Evolutionary conservation across 2,888 invertebrate genomes (phyloP).

Genomic region (Onthophagus sagittarius): DNA sequence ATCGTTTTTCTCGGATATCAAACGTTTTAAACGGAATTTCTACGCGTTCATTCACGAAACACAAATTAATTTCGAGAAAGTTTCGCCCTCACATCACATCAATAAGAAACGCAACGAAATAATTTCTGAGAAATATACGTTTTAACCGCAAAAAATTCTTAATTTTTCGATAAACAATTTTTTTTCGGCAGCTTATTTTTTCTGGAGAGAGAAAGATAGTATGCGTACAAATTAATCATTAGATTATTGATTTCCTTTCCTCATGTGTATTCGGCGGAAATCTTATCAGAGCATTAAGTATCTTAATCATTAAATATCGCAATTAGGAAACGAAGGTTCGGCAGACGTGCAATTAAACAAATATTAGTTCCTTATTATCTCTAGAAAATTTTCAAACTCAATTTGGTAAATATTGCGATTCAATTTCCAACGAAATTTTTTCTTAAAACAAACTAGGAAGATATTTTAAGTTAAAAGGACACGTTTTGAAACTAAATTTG

Average conservation of each 20-base stretch:
- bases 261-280: no score
- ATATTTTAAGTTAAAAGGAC: neutral
- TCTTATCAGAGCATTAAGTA: neutral
- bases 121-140: neutral
- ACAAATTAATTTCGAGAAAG: neutral
- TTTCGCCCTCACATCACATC: neutral
- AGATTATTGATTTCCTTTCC: no score
- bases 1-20: neutral
- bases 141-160: neutral
- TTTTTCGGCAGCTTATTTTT: no score
- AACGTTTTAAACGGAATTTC: neutral
- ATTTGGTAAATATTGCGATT: neutral
- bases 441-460: neutral
- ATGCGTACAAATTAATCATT: no score
- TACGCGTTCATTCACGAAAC: neutral
- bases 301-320: neutral
- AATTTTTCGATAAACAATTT: neutral
- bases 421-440: neutral
- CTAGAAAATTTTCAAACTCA: neutral
- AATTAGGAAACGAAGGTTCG: neutral
- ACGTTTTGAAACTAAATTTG: no score
- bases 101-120: neutral
- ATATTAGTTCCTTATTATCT: neutral
- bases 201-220: no score
- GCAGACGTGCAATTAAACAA: neutral